These are phyloP conservation scores for Lacerta viridis DNA, from an alignment of 2,797 vertebrate species.

Conservation along the genomic window DNA sequence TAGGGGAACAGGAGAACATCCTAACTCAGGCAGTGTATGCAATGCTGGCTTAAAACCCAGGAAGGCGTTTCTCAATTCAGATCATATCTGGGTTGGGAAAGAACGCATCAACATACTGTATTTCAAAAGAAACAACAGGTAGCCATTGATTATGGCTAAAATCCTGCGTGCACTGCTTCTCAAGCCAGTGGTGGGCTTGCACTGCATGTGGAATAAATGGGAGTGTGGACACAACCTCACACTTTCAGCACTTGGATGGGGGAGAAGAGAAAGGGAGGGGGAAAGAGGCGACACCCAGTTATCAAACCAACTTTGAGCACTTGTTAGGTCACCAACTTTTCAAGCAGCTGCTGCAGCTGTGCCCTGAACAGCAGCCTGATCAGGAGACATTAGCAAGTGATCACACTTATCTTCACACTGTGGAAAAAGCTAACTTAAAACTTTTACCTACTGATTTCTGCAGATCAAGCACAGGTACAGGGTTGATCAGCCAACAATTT, in stretches of 20 bases:
- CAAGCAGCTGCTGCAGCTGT: background rate
- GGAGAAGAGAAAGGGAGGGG: too few species aligned
- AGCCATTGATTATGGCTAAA: too few species aligned
- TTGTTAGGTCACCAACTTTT: background rate
- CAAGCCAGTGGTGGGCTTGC: too few species aligned
- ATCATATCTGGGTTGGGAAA: too few species aligned
- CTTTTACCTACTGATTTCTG: background rate
- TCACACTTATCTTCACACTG: background rate
- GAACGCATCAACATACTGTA: too few species aligned
- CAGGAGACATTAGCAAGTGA: background rate
- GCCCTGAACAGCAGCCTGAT: background rate
- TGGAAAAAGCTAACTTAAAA: background rate
- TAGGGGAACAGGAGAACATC: background rate
- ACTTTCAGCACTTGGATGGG: too few species aligned
- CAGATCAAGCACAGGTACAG: background rate
- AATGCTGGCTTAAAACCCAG: too few species aligned
- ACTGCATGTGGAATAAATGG: too few species aligned
- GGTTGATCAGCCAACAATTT: background rate
- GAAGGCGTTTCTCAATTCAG: too few species aligned
- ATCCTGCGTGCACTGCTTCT: too few species aligned
- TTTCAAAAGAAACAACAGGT: too few species aligned
- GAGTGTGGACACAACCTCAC: too few species aligned
- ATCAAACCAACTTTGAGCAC: background rate
- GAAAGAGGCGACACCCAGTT: background rate
- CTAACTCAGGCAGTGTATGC: background rate